Percentiles rank a stretch among this genome's conserved stretches.
Evolutionary conservation across 2,888 invertebrate genomes (phyloP).

Genomic region (Sympetrum striolatum): DNA sequence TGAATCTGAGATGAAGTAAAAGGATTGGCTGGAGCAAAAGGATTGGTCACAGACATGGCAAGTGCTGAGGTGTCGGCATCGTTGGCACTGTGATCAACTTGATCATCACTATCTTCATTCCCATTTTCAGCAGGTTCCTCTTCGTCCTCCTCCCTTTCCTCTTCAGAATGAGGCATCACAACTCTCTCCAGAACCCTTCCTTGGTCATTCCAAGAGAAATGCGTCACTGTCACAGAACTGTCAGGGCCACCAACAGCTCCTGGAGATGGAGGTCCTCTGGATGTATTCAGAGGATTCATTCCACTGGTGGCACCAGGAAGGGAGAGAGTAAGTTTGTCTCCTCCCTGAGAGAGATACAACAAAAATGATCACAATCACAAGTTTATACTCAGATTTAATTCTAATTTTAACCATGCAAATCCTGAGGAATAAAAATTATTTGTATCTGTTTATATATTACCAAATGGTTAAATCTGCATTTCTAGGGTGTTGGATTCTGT

Average conservation of each 20-base stretch:
- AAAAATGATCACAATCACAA: not conserved
- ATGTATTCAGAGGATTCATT: slow-evolving; percentile 1
- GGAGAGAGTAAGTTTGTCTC: slow-evolving; percentile 72
- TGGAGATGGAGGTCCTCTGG: slow-evolving; percentile 26
- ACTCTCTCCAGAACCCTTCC: slow-evolving; percentile 62
- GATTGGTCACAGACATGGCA: slow-evolving; percentile 16
- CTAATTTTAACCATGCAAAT: not conserved
- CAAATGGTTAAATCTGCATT: too few relatives aligned
- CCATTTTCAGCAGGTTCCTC: not conserved
- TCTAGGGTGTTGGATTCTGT: too few relatives aligned
- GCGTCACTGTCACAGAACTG: slow-evolving; percentile 68
- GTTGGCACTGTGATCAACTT: not conserved
- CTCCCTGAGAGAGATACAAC: slow-evolving; percentile 63
- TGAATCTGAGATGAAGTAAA: not conserved
- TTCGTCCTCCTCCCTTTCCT: slow-evolving; percentile 50
- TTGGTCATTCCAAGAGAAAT: slow-evolving; percentile 61
- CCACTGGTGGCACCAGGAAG: slow-evolving; percentile 63
- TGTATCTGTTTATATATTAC: too few relatives aligned
- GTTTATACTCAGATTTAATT: not conserved
- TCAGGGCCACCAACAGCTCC: slow-evolving; percentile 18
- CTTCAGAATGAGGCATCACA: slow-evolving; percentile 52
- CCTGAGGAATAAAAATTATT: too few relatives aligned
- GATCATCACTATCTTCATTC: not conserved
- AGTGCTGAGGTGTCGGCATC: not conserved
- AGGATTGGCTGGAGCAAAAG: slow-evolving; percentile 13